Base-by-base conservation (phyloP, 2,888 invertebrate species). In the Alviniconcha strummeri region DNA sequence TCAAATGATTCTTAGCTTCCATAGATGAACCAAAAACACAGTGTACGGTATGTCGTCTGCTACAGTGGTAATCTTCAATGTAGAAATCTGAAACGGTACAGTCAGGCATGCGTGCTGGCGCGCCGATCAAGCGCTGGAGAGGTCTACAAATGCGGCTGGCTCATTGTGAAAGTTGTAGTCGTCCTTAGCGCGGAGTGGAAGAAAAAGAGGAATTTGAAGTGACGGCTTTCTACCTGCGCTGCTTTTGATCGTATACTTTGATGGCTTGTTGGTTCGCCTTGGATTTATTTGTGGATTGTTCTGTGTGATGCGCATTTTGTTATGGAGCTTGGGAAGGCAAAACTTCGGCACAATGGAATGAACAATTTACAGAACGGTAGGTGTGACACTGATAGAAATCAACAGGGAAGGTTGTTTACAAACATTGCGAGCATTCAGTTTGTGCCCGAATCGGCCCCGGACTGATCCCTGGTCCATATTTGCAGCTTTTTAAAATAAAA, bases 351-450 rank as follows among this genome's bases (percentile, higher is more conserved):
- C 54, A 76, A 76, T 76, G 76, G 76, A 54, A 76, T 76, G 76
- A 76, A 76, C 55, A 76, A 57, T 76, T 76, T 76, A 76, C 76
- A 76, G 57, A 76, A 76, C 19, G 56, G 76, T 76, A n/a, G 57
- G 75, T 72, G 5, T 52, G 1, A 72, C 36, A 36, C 36, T 36
- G 36, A 36, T 36, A 36, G 36, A 36, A 36, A 36, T 3, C 36
- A 3, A 36, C 36, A 1, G 36, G 36, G 36, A 3, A 3, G 36
- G 36, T 36, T n/a, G n/a, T n/a, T n/a, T n/a, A n/a, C n/a, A n/a
- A n/a, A n/a, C n/a, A n/a, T n/a, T n/a, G n/a, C n/a, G n/a, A n/a
- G n/a, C n/a, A n/a, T n/a, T n/a, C 36, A 36, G 36, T 36, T 3
- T 36, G 36, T 36, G 36, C 36, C 36, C 1, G 36, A 36, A 36